Base-by-base conservation (phyloP, 2,113 vertebrate species). In the Corynorhinus townsendii region DNA sequence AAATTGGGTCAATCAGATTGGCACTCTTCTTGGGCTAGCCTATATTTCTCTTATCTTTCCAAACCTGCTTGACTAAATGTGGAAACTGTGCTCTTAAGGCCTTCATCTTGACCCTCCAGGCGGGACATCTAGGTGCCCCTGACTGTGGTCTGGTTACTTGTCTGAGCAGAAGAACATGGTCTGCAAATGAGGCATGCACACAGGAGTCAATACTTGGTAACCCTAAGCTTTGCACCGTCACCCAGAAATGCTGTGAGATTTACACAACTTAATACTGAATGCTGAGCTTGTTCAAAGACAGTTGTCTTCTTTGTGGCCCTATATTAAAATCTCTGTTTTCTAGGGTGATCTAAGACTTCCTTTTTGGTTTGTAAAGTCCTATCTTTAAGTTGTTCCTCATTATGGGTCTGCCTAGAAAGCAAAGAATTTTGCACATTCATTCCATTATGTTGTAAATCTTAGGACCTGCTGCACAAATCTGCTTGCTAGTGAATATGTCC, bases 301-400 rank as follows among this genome's bases (percentile, higher is more conserved):
- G 33, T 22, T 20, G 3, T 72, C 56, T 86, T 73, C 6, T 92
- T 62, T 52, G 33, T 73, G 19, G 3, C 24, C 26, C 49, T 40
- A 2, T 75, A 19, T 90, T 85, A 85, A 89, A 77, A 90, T 81
- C 30, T 40, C 45, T 77, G 40, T 77, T 76, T 76, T 54, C 30
- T 73, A 83, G 62, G 69, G 43, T 59, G 45, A 10, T 43, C 54
- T 79, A 54, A 26, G 30, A 62, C 69, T 68, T 93, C 91, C 62
- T 82, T 76, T 93, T 52, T 52, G 56, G n/a, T 72, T 92, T 82
- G 35, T 72, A 66, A 92, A 95, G 49, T 85, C 38, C 56, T 66
- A 9, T 54, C 38, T 89, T 85, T 59, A 91, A 35, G 19, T 85
- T 92, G 35, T 54, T 69, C 85, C 47, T 89, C 66, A 47, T 76